These are phyloP conservation scores for Dendrocincla fuliginosa DNA, from an alignment of 2,797 vertebrate genomes.

Conservation along the genomic window DNA sequence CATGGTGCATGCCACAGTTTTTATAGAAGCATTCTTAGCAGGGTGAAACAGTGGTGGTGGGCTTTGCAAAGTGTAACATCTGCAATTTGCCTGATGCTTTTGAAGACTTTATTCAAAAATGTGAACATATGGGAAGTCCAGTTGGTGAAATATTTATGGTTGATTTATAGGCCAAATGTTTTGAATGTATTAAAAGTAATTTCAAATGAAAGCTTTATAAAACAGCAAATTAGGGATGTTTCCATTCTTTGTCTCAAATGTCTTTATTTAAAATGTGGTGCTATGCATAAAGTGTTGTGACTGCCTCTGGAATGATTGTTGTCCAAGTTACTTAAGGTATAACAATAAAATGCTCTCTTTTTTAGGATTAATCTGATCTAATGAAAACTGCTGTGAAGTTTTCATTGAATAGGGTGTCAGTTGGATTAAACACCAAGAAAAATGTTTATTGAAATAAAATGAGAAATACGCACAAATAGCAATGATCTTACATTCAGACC, in stretches of 20 bases:
- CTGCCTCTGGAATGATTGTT: neutral
- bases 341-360: neutral
- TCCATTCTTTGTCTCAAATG: neutral
- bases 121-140: neutral
- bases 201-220: neutral
- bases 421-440: neutral
- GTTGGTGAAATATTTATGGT: neutral
- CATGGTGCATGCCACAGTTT: neutral
- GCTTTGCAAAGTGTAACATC: neutral
- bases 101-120: neutral
- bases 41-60: neutral
- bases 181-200: neutral
- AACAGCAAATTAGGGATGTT: neutral
- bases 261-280: neutral
- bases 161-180: neutral
- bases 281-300: neutral
- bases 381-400: neutral
- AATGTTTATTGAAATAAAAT: neutral
- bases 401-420: neutral
- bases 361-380: neutral
- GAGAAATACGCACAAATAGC: neutral
- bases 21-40: neutral
- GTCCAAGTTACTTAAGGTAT: neutral
- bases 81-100: neutral
- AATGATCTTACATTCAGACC: neutral